Conservation (phyloP, 2,113 vertebrate genomes). For the Stomatorhinus ivindoensis region DNA sequence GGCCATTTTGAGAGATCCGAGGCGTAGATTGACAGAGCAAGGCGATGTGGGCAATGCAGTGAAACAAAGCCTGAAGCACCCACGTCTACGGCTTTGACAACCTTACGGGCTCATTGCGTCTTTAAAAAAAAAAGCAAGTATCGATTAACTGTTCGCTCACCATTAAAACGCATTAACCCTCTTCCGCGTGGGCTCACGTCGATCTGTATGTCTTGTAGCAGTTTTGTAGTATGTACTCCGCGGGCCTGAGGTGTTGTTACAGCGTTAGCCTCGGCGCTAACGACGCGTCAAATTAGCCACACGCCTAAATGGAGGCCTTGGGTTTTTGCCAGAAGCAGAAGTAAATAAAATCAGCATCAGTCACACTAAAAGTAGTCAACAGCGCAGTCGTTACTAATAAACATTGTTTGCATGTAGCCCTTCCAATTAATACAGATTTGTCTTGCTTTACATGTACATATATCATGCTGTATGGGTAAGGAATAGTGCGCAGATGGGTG, state of each 20-base stretch:
- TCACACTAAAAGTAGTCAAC: neutral
- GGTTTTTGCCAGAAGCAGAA: neutral
- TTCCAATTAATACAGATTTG: neutral
- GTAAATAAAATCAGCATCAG: neutral
- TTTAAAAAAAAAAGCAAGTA: neutral
- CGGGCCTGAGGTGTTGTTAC: neutral
- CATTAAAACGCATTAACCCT: neutral
- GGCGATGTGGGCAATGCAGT: slow-evolving; percentile 24
- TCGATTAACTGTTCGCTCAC: neutral
- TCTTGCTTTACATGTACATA: neutral
- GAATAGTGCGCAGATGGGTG: neutral
- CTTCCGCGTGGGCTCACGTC: neutral
- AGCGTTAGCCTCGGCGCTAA: neutral
- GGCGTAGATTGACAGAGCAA: neutral
- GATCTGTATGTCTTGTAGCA: neutral
- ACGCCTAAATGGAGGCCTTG: neutral
- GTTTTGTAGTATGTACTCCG: neutral
- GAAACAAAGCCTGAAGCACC: neutral
- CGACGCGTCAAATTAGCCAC: neutral
- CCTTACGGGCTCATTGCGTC: neutral
- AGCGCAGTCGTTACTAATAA: neutral
- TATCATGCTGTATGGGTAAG: neutral
- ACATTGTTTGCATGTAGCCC: neutral
- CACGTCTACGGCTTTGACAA: neutral
- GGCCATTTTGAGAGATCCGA: slow-evolving; percentile 22